A percentile compares a stretch with the other conserved stretches of the same genome.
Conservation (phyloP, 1,140 invertebrate genomes). For the Saccostrea cuccullata region DNA sequence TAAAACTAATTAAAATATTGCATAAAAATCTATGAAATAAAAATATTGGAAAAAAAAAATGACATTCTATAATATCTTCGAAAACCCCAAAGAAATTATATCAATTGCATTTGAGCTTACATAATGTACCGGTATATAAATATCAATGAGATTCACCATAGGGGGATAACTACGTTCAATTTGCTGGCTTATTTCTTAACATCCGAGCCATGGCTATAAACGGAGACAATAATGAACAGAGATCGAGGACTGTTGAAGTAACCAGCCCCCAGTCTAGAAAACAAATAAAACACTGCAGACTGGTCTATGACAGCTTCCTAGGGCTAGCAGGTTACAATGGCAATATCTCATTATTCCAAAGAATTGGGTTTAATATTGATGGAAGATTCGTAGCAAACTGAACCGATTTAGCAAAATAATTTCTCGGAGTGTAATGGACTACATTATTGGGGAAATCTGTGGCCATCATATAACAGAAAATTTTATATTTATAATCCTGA, state of each 20-base stretch:
- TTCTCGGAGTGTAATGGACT: background rate
- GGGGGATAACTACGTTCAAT: background rate
- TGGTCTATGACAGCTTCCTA: background rate
- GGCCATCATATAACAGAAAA: background rate
- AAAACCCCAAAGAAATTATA: too few relatives aligned
- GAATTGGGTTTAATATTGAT: background rate
- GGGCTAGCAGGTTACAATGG: background rate
- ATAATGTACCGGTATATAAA: too few relatives aligned
- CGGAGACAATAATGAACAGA: background rate
- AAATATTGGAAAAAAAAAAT: too few relatives aligned
- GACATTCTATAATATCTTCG: too few relatives aligned
- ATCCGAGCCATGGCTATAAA: background rate
- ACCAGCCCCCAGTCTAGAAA: background rate
- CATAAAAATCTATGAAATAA: too few relatives aligned
- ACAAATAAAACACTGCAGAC: background rate
- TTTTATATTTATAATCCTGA: background rate
- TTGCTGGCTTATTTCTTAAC: background rate
- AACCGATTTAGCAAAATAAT: background rate
- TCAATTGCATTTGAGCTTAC: too few relatives aligned
- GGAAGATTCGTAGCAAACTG: background rate
- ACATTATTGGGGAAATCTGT: background rate
- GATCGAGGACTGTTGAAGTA: background rate
- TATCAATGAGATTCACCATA: too few relatives aligned
- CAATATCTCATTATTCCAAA: background rate
- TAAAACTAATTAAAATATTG: too few relatives aligned